Percentiles rank a stretch among this genome's conserved stretches.
These are phyloP conservation scores for Caenorhabditis panamensis DNA, from an alignment of 2,888 invertebrate genomes.

Conservation along the genomic window DNA sequence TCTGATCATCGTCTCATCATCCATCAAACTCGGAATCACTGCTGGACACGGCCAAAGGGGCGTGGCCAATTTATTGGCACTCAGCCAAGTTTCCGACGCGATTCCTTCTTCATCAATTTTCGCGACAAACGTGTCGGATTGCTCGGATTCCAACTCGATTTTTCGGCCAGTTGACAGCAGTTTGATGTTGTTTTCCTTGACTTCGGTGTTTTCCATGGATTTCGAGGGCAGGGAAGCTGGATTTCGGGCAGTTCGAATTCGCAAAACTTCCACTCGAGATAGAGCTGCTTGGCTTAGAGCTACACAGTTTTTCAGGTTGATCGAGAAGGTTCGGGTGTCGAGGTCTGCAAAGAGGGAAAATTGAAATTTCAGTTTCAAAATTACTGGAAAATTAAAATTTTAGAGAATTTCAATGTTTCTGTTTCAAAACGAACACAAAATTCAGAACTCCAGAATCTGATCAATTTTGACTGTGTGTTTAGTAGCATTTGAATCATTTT, in stretches of 20 bases:
- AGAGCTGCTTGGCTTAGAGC: conserved; percentile 64
- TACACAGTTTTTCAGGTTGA: conserved; percentile 64
- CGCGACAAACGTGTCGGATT: conserved; percentile 46
- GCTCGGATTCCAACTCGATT: conserved; percentile 58
- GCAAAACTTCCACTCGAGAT: conserved; percentile 65
- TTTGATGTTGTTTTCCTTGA: conserved; percentile 9
- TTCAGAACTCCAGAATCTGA: no score
- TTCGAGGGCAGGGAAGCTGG: not conserved
- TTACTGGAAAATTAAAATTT: not conserved
- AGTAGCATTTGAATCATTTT: no score
- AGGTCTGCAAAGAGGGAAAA: conserved; percentile 40
- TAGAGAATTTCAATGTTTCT: no score
- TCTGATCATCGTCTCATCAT: conserved; percentile 26
- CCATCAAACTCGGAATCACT: conserved; percentile 7
- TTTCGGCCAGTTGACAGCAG: conserved; percentile 8
- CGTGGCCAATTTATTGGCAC: not conserved
- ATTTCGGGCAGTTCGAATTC: conserved; percentile 54
- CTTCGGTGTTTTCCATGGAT: not conserved
- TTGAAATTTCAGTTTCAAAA: not conserved
- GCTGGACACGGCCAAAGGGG: conserved; percentile 63
- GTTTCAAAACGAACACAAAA: no score
- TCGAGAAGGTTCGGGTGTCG: conserved; percentile 56
- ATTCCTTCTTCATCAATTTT: not conserved
- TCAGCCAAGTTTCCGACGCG: conserved; percentile 23
- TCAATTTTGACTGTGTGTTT: no score